Percentiles rank a stretch among this genome's conserved stretches.
Conservation (phyloP, 2,888 invertebrate species). For the Trimorus sp. region DNA sequence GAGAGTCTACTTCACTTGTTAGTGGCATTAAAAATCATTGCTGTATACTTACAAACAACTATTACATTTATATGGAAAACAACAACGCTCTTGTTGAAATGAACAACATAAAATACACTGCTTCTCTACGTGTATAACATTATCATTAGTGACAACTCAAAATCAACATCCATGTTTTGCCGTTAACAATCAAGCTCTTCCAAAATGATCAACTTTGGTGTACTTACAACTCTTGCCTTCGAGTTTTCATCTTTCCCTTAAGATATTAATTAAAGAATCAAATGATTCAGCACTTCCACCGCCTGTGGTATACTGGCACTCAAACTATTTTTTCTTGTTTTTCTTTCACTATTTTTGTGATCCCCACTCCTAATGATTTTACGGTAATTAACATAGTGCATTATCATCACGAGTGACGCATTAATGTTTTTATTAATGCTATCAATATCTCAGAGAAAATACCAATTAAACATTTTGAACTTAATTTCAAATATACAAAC, state of each 20-base stretch:
- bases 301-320: not conserved
- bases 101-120: constrained; percentile 61
- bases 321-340: not conserved
- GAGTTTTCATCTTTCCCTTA: not conserved
- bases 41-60: constrained; percentile 60
- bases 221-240: too few relatives aligned
- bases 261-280: constrained; percentile 25
- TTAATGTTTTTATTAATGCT: too few relatives aligned
- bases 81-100: constrained; percentile 56
- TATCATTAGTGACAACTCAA: constrained; percentile 13
- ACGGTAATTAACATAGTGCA: too few relatives aligned
- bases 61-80: constrained; percentile 60
- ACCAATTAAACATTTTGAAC: too few relatives aligned
- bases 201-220: too few relatives aligned
- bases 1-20: constrained; percentile 44
- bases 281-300: not conserved
- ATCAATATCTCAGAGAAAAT: too few relatives aligned
- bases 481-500: too few relatives aligned
- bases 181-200: too few relatives aligned
- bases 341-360: not conserved
- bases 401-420: too few relatives aligned
- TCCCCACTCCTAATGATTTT: not conserved
- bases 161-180: constrained; percentile 1
- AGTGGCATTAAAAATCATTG: constrained; percentile 9
- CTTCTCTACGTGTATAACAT: constrained; percentile 54